Base-by-base conservation (phyloP, 2,888 invertebrate genomes). In the Cheilosia vulpina region DNA sequence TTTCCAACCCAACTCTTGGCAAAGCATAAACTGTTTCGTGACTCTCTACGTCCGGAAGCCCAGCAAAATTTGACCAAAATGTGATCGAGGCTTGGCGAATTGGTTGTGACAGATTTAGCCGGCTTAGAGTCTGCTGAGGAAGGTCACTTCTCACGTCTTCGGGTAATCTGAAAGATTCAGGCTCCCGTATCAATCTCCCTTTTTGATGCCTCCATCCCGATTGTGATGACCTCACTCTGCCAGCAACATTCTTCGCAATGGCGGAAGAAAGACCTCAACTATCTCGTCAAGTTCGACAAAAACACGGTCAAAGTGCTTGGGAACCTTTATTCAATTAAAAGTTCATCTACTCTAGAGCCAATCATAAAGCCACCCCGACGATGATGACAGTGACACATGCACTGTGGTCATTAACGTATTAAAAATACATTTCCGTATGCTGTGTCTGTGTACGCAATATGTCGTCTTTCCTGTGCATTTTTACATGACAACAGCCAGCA, bases 351-450 rank as follows among this genome's bases (percentile, higher is more conserved):
- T 72, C n/a, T 72, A 60, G 72, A 66, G 52, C 15, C 24, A 34
- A 55, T 69, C 62, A 69, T 69, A 47, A 69, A 63, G 53, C 55
- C 77, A 63, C 69, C 68, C 62, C 76, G 24, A 2, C 19, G 17
- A 11, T 47, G 47, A 47, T 11, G 50, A 17, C 57, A 47, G 72
- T 79, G 79, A 79, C 79, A 72, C 79, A 79, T 79, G 60, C 72
- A 65, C 24, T 11, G 38, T 38, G 72, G 71, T 72, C 79, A 79
- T 79, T 78, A 63, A 63, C 71, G 71, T 71, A 78, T 77, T 63
- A 78, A 78, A 76, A 79, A 66, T 43, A 72, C 66, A 72, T 79
- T 79, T 79, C 79, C 79, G 79, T 72, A 63, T 63, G 62, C 62
- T 63, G 62, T 69, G 62, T 78, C 63, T 31, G 62, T 78, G 69